Percentiles rank a stretch among this genome's conserved stretches.
Conservation (phyloP, 2,888 invertebrate genomes). For the Eumerus sabulonum region DNA sequence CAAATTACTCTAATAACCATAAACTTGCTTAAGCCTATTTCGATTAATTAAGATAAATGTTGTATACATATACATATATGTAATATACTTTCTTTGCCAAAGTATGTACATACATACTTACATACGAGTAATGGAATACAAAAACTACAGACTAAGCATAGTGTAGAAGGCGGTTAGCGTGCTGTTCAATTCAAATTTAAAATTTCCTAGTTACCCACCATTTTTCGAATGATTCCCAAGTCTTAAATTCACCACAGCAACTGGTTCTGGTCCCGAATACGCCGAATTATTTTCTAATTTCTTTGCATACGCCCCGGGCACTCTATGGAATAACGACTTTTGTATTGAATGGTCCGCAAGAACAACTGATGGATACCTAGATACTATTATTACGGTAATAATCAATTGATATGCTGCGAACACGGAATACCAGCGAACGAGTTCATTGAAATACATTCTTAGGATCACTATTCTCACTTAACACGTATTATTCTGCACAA, state of each 20-base stretch:
- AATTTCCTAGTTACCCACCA: constrained; percentile 43
- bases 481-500: constrained; percentile 55
- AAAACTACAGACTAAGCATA: too few species aligned
- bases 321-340: constrained; percentile 33
- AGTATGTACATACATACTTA: too few species aligned
- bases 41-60: too few species aligned
- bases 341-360: constrained; percentile 9
- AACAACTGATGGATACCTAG: constrained; percentile 23
- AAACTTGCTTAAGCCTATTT: too few species aligned
- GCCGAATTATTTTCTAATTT: constrained; percentile 9
- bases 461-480: constrained; percentile 69
- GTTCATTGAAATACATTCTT: constrained; percentile 57
- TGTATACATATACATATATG: too few species aligned
- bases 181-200: constrained; percentile 17
- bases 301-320: constrained; percentile 56
- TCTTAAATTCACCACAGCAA: constrained; percentile 52
- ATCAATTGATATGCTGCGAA: constrained; percentile 44
- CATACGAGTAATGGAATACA: too few species aligned
- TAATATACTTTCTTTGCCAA: too few species aligned
- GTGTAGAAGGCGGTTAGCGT: too few species aligned
- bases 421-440: constrained; percentile 45
- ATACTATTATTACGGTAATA: constrained; percentile 43
- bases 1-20: too few species aligned
- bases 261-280: constrained; percentile 35
- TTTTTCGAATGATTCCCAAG: constrained; percentile 24